Percentiles rank a stretch among this genome's conserved stretches.
These are phyloP conservation scores for Drosophila prolongata DNA, from an alignment of 2,888 invertebrate genomes.

Conservation along the genomic window DNA sequence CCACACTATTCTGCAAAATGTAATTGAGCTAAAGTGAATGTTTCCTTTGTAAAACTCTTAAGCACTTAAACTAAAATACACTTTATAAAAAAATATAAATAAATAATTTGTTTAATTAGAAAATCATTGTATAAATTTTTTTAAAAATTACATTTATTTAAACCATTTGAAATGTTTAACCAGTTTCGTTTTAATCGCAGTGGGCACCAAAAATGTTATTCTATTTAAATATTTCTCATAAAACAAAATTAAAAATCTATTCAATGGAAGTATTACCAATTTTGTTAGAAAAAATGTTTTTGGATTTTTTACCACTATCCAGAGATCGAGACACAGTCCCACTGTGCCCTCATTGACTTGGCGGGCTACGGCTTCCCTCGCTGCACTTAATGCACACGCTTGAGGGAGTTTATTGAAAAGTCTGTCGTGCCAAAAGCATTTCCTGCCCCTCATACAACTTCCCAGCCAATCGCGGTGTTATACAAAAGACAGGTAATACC, in stretches of 20 bases:
- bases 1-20: too few relatives aligned
- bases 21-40: too few relatives aligned
- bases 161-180: too few relatives aligned
- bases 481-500: slow-evolving; percentile 75
- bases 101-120: too few relatives aligned
- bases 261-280: not conserved
- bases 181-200: too few relatives aligned
- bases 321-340: not conserved
- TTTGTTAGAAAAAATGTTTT: not conserved
- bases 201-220: too few relatives aligned
- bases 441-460: slow-evolving; percentile 28
- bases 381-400: slow-evolving; percentile 82
- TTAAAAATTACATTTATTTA: too few relatives aligned
- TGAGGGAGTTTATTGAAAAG: slow-evolving; percentile 82
- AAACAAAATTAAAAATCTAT: not conserved
- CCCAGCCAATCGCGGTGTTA: slow-evolving; percentile 13
- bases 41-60: too few relatives aligned
- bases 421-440: slow-evolving; percentile 77
- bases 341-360: slow-evolving; percentile 54
- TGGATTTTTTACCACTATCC: slow-evolving; percentile 46
- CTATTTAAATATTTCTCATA: too few relatives aligned
- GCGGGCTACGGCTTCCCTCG: slow-evolving; percentile 54
- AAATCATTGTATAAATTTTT: too few relatives aligned
- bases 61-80: too few relatives aligned
- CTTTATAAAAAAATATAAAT: too few relatives aligned